Evolutionary conservation across 2,888 invertebrate species (phyloP), one percentile per base, ranked within the genome.

Genomic region (Pelosia muscerda): DNA sequence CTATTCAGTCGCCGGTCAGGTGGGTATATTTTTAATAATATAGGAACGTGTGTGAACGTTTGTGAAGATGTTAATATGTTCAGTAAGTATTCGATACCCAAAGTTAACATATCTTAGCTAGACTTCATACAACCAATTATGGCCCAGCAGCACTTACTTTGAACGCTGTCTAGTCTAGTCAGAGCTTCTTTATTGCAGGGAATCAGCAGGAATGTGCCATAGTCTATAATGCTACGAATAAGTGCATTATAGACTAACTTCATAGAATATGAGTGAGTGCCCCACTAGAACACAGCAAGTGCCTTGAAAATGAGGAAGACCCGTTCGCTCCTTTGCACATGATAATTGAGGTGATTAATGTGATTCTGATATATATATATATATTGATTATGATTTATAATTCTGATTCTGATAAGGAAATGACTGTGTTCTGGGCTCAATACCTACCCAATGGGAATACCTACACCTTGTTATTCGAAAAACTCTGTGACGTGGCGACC

Each of bases 1-100:
- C 78, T 97, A 95, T 85, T 96, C 96, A 4, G 86, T 95, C 0
- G 95, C 97, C 71, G 97, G 96, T 63, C 97, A 97, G 95, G 97
- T 79, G 72, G 49, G 42, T 15, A 54, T 15, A 15, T 28, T 28
- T 26, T 61, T 13, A 49, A 13, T 61, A 13, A 11, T 19, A 5
- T 26, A 26, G 19, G 15, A n/a, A n/a, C n/a, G n/a, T n/a, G n/a
- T n/a, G n/a, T n/a, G n/a, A n/a, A n/a, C n/a, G n/a, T n/a, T n/a
- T n/a, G n/a, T n/a, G n/a, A n/a, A n/a, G n/a, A n/a, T n/a, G n/a
- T n/a, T n/a, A n/a, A n/a, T n/a, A n/a, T n/a, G n/a, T n/a, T n/a
- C n/a, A n/a, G n/a, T n/a, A n/a, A n/a, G n/a, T n/a, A n/a, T n/a
- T n/a, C n/a, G n/a, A n/a, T n/a, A n/a, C n/a, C n/a, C n/a, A n/a